These are phyloP conservation scores for Fistularia commersonii DNA, from an alignment of 2,797 vertebrate genomes.

Conservation along the genomic window DNA sequence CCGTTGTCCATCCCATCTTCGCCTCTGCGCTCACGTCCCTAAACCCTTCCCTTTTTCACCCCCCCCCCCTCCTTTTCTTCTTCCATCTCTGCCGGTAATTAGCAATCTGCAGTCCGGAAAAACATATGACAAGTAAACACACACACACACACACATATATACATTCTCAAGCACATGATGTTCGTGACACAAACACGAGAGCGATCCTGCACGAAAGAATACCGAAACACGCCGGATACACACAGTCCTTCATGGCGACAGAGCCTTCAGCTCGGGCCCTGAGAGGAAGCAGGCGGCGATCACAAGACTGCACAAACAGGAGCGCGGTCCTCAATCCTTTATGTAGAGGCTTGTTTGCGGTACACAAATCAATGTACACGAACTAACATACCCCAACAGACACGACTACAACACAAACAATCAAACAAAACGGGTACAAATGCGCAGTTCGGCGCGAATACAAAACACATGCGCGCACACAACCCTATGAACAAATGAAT, in stretches of 20 bases:
- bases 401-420: slow-evolving; percentile 47
- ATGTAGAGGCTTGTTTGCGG: slow-evolving; percentile 51
- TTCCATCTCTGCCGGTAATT: slow-evolving; percentile 45
- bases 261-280: slow-evolving; percentile 41
- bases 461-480: slow-evolving; percentile 3
- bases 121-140: slow-evolving; percentile 27
- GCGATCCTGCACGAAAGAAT: slow-evolving; percentile 1
- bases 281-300: slow-evolving; percentile 44
- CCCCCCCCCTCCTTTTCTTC: background rate
- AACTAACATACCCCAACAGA: slow-evolving; percentile 36
- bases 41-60: slow-evolving; percentile 3
- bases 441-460: no score
- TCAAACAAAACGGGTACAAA: slow-evolving; percentile 37
- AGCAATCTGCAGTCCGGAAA: slow-evolving; percentile 51
- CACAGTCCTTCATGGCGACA: slow-evolving; percentile 35
- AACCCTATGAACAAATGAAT: slow-evolving; percentile 41
- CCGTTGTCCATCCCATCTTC: slow-evolving; percentile 11
- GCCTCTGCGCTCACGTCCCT: slow-evolving; percentile 14
- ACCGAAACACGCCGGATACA: slow-evolving; percentile 2
- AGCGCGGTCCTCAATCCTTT: slow-evolving; percentile 38
- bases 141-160: background rate
- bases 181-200: background rate
- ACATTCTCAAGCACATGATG: background rate
- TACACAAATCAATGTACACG: slow-evolving; percentile 62
- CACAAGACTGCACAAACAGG: slow-evolving; percentile 53